Evolutionary conservation across 2,888 invertebrate species (phyloP).

Genomic region (Drosophila mettleri): DNA sequence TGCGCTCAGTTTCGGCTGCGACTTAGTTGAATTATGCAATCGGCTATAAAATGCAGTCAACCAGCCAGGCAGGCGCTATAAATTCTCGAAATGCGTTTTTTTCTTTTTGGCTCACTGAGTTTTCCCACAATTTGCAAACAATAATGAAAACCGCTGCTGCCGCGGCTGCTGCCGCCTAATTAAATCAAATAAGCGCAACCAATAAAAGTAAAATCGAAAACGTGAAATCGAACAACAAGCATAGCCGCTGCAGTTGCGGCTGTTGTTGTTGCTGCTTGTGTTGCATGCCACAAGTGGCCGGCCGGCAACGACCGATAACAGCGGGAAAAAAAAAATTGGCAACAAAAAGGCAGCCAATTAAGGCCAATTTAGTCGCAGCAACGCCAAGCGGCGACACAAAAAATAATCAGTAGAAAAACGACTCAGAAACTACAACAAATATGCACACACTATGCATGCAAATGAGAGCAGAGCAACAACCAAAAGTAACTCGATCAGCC

Average conservation of each 20-base stretch:
- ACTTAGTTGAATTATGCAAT: constrained; percentile 68
- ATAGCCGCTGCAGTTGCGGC: constrained; percentile 2
- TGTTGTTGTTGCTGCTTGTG: constrained; percentile 11
- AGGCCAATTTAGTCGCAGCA: constrained; percentile 78
- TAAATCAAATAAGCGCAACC: constrained; percentile 66
- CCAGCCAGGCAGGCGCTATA: constrained; percentile 55
- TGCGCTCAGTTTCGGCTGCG: constrained; percentile 55
- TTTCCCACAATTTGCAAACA: constrained; percentile 81
- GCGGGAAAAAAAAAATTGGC: constrained; percentile 62
- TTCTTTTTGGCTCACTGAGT: constrained; percentile 59
- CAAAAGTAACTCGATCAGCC: constrained; percentile 75
- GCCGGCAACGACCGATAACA: constrained; percentile 71
- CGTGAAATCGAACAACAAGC: constrained; percentile 17
- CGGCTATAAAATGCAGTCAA: constrained; percentile 67
- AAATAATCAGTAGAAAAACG: constrained; percentile 63
- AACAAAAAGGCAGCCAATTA: constrained; percentile 78
- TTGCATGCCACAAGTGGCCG: constrained; percentile 73
- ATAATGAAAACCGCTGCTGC: constrained; percentile 67
- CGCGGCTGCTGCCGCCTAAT: constrained; percentile 55
- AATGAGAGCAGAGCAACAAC: constrained; percentile 75
- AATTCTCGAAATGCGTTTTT: constrained; percentile 63
- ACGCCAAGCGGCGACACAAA: constrained; percentile 65
- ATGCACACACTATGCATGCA: constrained; percentile 65
- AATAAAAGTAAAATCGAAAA: constrained; percentile 58
- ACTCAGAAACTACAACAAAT: constrained; percentile 42